These are phyloP conservation scores for Vandiemenella viatica DNA, from an alignment of 2,888 invertebrate genomes.

Conservation along the genomic window DNA sequence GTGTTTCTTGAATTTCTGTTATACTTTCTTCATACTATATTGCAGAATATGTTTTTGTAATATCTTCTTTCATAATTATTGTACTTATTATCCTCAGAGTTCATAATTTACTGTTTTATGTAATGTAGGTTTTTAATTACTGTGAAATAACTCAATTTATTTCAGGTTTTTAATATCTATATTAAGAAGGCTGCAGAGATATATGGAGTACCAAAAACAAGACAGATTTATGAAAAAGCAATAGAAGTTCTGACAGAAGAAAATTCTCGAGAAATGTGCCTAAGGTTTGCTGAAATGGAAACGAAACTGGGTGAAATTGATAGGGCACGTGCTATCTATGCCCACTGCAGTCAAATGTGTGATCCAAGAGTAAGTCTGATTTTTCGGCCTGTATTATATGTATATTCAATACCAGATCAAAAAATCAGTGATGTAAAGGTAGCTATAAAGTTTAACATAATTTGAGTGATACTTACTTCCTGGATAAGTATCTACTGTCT, in stretches of 20 bases:
- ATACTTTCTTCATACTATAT: too few species aligned
- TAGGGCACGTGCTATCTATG: constrained; percentile 89
- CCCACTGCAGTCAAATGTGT: constrained; percentile 96
- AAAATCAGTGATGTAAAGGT: too few species aligned
- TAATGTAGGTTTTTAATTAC: too few species aligned
- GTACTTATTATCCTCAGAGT: too few species aligned
- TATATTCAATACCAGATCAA: constrained; percentile 1
- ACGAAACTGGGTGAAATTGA: constrained; percentile 97
- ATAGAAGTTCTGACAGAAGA: constrained; percentile 85
- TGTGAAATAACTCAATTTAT: constrained; percentile 9
- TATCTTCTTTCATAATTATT: too few species aligned
- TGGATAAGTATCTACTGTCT: too few species aligned
- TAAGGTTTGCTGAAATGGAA: constrained; percentile 95
- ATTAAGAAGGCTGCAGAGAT: constrained; percentile 96
- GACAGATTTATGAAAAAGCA: constrained; percentile 95
- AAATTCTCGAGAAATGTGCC: constrained; percentile 87
- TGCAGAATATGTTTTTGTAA: not conserved
- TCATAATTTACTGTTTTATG: too few species aligned
- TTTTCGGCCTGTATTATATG: not conserved
- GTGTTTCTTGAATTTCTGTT: too few species aligned
- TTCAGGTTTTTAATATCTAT: constrained; percentile 89
- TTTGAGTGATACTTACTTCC: too few species aligned
- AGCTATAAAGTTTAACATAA: too few species aligned
- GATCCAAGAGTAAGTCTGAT: constrained; percentile 69
- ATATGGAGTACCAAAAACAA: constrained; percentile 90